phyloP scores from a whole-genome alignment of 2,888 invertebrate species.

The Yponomeuta evonymella region DNA sequence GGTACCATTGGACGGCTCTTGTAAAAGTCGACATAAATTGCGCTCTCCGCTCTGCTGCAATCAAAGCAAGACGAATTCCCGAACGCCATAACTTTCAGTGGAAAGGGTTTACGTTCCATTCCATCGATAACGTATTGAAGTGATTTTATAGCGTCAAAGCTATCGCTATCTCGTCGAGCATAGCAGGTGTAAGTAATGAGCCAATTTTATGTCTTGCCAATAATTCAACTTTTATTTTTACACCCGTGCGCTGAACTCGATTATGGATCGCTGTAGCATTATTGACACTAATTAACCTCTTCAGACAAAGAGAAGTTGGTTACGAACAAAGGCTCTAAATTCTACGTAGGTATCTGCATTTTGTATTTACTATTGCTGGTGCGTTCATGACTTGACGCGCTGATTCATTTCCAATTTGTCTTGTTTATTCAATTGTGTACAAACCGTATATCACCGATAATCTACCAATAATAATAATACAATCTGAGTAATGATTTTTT shows the following conservation, averaged over 20 bases:
- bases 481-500: too few species aligned
- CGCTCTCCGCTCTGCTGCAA: slow-evolving; percentile 11
- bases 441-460: background rate
- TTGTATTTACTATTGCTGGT: background rate
- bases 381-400: background rate
- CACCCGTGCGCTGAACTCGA: slow-evolving; percentile 4
- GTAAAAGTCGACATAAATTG: slow-evolving; percentile 23
- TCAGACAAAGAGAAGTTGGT: slow-evolving; percentile 10
- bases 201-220: slow-evolving; percentile 25
- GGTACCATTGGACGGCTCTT: background rate
- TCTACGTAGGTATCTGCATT: background rate
- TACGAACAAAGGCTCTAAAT: slow-evolving; percentile 9
- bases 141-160: slow-evolving; percentile 33
- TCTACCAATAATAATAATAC: too few species aligned
- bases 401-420: background rate
- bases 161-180: slow-evolving; percentile 24
- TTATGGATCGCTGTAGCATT: slow-evolving; percentile 12
- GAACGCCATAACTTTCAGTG: slow-evolving; percentile 38
- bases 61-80: slow-evolving; percentile 29
- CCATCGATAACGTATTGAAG: slow-evolving; percentile 41
- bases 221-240: slow-evolving; percentile 7
- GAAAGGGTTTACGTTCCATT: slow-evolving; percentile 29
- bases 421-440: background rate
- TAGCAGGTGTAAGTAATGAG: slow-evolving; percentile 33
- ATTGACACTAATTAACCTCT: slow-evolving; percentile 13